Base-by-base conservation (phyloP, 2,113 vertebrate genomes). In the Cinclus cinclus region DNA sequence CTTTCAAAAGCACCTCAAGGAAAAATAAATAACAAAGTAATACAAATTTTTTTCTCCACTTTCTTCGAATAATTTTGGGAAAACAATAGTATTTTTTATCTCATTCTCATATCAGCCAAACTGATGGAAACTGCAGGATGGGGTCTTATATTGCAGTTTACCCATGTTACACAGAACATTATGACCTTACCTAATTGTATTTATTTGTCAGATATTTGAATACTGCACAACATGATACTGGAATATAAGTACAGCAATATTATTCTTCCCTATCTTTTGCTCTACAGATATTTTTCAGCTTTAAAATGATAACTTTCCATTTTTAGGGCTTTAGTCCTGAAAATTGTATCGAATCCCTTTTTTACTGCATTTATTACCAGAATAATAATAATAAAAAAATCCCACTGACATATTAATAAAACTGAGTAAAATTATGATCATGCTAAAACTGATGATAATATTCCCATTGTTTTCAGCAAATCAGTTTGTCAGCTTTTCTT, bases 21-120 rank as follows among this genome's bases (percentile, higher is more conserved):
- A 88, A 94, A 91, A 90, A 83, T 15, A 90, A 86, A 83, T 53
- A 90, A 89, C 27, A n/a, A 89, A 91, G 20, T 49, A 79, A 69
- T 65, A 10, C 6, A 31, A 7, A n/a, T 30, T 68, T 85, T 89
- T 67, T 49, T 27, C 37, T 68, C 22, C 1, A 1, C 33, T 74
- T 84, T 35, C 44, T 82, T 75, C 55, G n/a, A 85, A 49, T 74
- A 88, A 62, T 30, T 87, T 91, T 53, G 13, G 31, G 53, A 53
- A 90, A 85, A 46, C 9, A 30, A 5, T 19, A 37, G 10, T 15
- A 46, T 28, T 77, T 68, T 70, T 90, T 22, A 33, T 41, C 31
- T 76, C 59, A 41, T 64, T 60, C n/a, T 79, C 15, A 39, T 56
- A 37, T 42, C 46, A 78, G 56, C 15, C 24, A 64, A 53, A 76